A percentile compares a stretch with the other conserved stretches of the same genome.
Evolutionary conservation across 2,888 invertebrate species (phyloP).

Genomic region (Pelosia muscerda): DNA sequence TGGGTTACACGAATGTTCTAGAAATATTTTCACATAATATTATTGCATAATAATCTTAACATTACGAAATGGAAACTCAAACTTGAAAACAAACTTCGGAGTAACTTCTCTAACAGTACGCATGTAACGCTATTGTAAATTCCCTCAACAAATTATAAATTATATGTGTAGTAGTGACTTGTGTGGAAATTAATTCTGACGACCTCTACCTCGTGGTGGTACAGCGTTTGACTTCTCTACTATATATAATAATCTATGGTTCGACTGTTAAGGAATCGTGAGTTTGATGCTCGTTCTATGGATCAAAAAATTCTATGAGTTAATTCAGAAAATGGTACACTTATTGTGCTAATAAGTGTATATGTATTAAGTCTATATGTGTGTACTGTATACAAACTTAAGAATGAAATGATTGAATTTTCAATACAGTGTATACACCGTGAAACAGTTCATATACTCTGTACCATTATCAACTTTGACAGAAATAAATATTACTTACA

Average conservation of each 20-base stretch:
- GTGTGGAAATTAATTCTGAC: constrained; percentile 22
- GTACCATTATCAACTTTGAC: too few species aligned
- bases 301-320: too few species aligned
- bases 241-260: too few species aligned
- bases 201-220: neutral
- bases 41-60: constrained; percentile 48
- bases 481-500: too few species aligned
- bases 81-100: constrained; percentile 46
- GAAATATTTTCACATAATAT: constrained; percentile 41
- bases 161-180: constrained; percentile 25
- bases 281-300: neutral
- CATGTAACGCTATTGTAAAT: constrained; percentile 36
- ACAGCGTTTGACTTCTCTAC: too few species aligned
- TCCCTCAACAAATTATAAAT: constrained; percentile 31
- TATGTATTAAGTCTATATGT: too few species aligned
- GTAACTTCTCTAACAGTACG: constrained; percentile 38
- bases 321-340: too few species aligned
- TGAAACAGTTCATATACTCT: too few species aligned
- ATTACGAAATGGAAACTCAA: constrained; percentile 50
- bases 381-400: too few species aligned
- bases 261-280: neutral
- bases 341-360: too few species aligned
- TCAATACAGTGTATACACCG: too few species aligned
- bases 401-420: too few species aligned
- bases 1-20: constrained; percentile 21